Evolutionary conservation across 2,888 invertebrate genomes (phyloP), one percentile per base, ranked within the genome.

Genomic region (Dimorphilus gyrociliatus): DNA sequence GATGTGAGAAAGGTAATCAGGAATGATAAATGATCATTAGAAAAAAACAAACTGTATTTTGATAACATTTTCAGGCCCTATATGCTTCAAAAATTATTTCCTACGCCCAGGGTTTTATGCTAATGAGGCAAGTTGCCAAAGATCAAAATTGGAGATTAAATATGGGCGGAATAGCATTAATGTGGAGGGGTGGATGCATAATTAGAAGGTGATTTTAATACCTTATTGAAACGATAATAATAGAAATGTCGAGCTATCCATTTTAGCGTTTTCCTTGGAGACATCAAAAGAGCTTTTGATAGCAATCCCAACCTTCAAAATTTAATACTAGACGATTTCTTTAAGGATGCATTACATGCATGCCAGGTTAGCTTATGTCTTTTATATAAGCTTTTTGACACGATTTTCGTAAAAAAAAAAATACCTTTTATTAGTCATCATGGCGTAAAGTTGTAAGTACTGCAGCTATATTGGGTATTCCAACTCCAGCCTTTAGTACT

Each of bases 131-230:
- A 62, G 88, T 90, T 10, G 90, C 90, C 10, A 75, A 76, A 56
- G 74, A 81, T 45, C 77, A 85, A 55, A 73, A 75, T 4, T 97
- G 97, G 97, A 77, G 82, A 40, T 68, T 97, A 36, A 94, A 97
- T 67, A 33, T 38, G 32, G 97, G 94, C 28, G 84, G 84, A 33
- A 90, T 97, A 41, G 94, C 97, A 2, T 68, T 97, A 25, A 97
- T 97, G 94, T 97, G 97, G 97, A 74, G 94, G 39, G 92, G 92
- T 13, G 94, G 94, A n/a, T 94, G 92, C 61, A 94, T 94, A 53
- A 94, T 90, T 53, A 72, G 92, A 58, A 84, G 82, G 76, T 71
- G 68, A 56, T 12, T 8, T 21, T n/a, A n/a, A n/a, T n/a, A n/a
- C n/a, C n/a, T n/a, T n/a, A n/a, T n/a, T n/a, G n/a, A n/a, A n/a